Conservation (phyloP, 2,797 vertebrate genomes). For the Esox lucius region DNA sequence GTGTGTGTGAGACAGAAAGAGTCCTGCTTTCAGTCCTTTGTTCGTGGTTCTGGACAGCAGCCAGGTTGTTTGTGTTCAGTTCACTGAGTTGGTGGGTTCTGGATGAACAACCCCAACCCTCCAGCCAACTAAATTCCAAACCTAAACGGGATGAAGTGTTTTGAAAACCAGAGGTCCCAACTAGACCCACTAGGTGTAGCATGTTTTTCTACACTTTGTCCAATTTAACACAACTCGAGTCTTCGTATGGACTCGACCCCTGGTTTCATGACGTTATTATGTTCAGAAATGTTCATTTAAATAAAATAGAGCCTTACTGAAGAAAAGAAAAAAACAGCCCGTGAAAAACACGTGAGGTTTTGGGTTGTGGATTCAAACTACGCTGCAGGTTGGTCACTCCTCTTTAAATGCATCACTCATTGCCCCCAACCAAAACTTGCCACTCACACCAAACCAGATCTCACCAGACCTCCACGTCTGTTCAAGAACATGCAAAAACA, state of each 20-base stretch:
- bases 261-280: no score
- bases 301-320: no score
- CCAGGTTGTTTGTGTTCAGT: slow-evolving; percentile 39
- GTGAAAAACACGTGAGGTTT: no score
- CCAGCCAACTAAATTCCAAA: neutral
- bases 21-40: slow-evolving; percentile 61
- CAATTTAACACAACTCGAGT: neutral
- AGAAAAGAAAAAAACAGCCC: no score
- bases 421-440: no score
- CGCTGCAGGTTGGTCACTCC: no score
- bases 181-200: neutral
- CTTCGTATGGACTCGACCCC: neutral
- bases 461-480: no score
- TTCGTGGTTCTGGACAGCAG: slow-evolving; percentile 63
- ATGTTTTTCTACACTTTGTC: neutral
- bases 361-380: no score
- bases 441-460: no score
- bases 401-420: no score
- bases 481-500: no score
- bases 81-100: slow-evolving; percentile 41
- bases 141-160: neutral
- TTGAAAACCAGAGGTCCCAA: neutral
- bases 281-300: no score
- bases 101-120: slow-evolving; percentile 25
- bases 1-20: slow-evolving; percentile 26